phyloP scores from a whole-genome alignment of 2,797 vertebrate species.

The Petrocephalus sullivani region DNA sequence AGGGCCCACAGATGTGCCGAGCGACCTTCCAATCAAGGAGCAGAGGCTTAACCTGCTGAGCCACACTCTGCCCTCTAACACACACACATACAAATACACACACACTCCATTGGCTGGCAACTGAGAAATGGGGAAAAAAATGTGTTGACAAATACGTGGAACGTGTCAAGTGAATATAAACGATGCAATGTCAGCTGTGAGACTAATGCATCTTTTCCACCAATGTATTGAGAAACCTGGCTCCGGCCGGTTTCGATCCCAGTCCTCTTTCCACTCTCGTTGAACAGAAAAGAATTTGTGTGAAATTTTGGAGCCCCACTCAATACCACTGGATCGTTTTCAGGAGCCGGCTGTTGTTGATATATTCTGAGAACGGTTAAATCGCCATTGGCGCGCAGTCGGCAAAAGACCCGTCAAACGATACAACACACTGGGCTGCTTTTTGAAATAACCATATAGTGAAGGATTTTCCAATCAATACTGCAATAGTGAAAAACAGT shows the following conservation, averaged over 20 bases:
- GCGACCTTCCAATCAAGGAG: too few species aligned
- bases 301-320: neutral
- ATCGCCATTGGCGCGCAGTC: neutral
- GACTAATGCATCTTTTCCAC: neutral
- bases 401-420: neutral
- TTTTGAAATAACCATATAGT: neutral
- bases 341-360: neutral
- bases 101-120: neutral
- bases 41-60: too few species aligned
- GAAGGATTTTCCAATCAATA: neutral
- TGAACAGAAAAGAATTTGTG: neutral
- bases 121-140: neutral
- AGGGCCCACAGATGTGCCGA: too few species aligned
- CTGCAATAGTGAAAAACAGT: neutral
- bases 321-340: neutral
- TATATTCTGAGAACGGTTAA: neutral
- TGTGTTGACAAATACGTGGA: neutral
- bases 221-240: neutral
- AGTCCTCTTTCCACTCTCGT: neutral
- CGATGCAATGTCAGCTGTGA: neutral
- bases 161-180: neutral
- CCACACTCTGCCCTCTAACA: neutral
- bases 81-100: neutral
- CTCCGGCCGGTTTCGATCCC: neutral
- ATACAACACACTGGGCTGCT: neutral